Conservation (phyloP, 2,888 invertebrate genomes). For the Andricus curvator region DNA sequence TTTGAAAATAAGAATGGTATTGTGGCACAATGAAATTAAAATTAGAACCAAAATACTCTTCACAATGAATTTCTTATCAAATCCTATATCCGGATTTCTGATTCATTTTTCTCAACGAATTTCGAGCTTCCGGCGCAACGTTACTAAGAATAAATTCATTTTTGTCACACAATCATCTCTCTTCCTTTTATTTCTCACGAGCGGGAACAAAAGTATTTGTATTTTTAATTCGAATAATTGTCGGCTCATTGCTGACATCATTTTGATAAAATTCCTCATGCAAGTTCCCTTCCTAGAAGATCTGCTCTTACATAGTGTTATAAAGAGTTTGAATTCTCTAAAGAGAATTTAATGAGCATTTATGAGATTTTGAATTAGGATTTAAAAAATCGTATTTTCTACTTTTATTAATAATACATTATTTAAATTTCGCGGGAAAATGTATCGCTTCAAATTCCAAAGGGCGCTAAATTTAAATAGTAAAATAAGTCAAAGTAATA, state of each 20-base stretch:
- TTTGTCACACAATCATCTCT: not conserved
- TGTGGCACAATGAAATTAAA: too few relatives aligned
- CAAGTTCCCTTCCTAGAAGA: slow-evolving; percentile 5
- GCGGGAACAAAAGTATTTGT: not conserved
- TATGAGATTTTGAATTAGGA: too few relatives aligned
- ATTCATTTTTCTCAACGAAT: not conserved
- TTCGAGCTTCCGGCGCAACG: not conserved
- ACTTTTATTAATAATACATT: too few relatives aligned
- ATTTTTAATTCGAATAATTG: slow-evolving; percentile 22
- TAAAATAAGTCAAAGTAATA: too few relatives aligned
- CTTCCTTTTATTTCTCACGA: not conserved
- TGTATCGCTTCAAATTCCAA: too few relatives aligned
- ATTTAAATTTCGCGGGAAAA: too few relatives aligned
- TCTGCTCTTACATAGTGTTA: not conserved
- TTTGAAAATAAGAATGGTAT: too few relatives aligned
- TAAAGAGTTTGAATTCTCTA: too few relatives aligned
- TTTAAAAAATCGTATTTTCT: too few relatives aligned
- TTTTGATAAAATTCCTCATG: slow-evolving; percentile 10
- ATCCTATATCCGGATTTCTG: not conserved
- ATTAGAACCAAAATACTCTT: too few relatives aligned
- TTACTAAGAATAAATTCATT: not conserved
- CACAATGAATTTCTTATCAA: not conserved
- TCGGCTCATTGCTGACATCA: slow-evolving; percentile 25
- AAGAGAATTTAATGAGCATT: too few relatives aligned
- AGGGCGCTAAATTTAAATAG: too few relatives aligned